A percentile compares a stretch with the other conserved stretches of the same genome.
Evolutionary conservation across 2,797 vertebrate genomes (phyloP).

Genomic region (Etheostoma perlongum): DNA sequence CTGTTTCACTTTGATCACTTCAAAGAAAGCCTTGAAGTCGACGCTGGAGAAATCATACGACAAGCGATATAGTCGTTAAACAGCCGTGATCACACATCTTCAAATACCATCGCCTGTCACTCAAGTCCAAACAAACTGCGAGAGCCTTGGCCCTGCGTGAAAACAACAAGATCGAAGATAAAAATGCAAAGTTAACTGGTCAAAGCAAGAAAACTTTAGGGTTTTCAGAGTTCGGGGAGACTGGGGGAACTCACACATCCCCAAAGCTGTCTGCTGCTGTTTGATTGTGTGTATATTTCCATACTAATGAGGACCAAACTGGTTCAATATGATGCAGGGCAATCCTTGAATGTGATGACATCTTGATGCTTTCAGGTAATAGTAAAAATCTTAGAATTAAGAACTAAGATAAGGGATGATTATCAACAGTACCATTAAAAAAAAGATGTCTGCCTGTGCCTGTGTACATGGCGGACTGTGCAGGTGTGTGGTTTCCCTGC

Average conservation of each 20-base stretch:
- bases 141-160: not conserved
- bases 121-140: constrained; percentile 37
- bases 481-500: constrained; percentile 21
- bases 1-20: constrained; percentile 69
- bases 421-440: not conserved
- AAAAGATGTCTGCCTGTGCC: not conserved
- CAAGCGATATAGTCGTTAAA: constrained; percentile 30
- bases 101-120: constrained; percentile 41
- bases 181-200: constrained; percentile 1
- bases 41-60: constrained; percentile 44
- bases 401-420: not conserved
- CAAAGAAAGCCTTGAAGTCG: constrained; percentile 63
- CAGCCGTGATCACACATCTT: constrained; percentile 30
- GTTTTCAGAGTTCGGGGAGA: not conserved
- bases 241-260: too few species aligned
- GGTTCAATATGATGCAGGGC: not conserved
- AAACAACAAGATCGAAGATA: constrained; percentile 11
- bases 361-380: too few species aligned
- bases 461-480: not conserved
- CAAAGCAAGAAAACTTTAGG: not conserved
- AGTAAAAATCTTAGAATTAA: too few species aligned
- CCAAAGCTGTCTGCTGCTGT: not conserved
- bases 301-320: not conserved
- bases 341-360: too few species aligned
- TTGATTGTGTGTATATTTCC: not conserved